These are phyloP conservation scores for Nomia melanderi DNA, from an alignment of 1,140 invertebrate genomes.

Conservation along the genomic window DNA sequence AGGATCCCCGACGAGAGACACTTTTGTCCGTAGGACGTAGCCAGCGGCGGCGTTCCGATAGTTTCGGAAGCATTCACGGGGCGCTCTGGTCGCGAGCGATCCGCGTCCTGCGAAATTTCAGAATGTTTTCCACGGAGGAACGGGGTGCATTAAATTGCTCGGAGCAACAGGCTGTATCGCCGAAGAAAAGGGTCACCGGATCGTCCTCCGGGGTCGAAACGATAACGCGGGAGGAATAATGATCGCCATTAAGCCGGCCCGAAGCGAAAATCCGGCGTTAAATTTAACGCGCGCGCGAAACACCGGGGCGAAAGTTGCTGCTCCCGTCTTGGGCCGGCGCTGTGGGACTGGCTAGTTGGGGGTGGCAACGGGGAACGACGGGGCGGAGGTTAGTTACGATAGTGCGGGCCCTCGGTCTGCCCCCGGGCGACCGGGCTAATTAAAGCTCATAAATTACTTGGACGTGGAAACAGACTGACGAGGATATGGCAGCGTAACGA, in stretches of 20 bases:
- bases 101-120: background rate
- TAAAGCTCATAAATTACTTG: slow-evolving; percentile 67
- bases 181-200: background rate
- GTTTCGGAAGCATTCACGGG: background rate
- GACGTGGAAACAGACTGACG: slow-evolving; percentile 55
- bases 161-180: slow-evolving; percentile 39
- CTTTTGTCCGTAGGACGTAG: background rate
- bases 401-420: slow-evolving; percentile 18
- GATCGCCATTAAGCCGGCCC: background rate
- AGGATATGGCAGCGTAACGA: slow-evolving; percentile 54
- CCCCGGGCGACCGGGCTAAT: slow-evolving; percentile 60
- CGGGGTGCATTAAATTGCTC: background rate
- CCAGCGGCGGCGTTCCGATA: background rate
- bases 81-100: background rate
- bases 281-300: background rate
- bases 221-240: slow-evolving; percentile 21
- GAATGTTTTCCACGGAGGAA: background rate
- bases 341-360: slow-evolving; percentile 3
- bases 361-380: background rate
- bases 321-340: slow-evolving; percentile 48
- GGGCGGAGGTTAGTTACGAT: slow-evolving; percentile 45
- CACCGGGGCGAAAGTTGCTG: slow-evolving; percentile 11
- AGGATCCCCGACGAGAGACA: background rate
- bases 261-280: background rate
- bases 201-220: background rate